Percentiles rank a stretch among this genome's conserved stretches.
Conservation (phyloP, 1,140 invertebrate genomes). For the Asobara japonica region DNA sequence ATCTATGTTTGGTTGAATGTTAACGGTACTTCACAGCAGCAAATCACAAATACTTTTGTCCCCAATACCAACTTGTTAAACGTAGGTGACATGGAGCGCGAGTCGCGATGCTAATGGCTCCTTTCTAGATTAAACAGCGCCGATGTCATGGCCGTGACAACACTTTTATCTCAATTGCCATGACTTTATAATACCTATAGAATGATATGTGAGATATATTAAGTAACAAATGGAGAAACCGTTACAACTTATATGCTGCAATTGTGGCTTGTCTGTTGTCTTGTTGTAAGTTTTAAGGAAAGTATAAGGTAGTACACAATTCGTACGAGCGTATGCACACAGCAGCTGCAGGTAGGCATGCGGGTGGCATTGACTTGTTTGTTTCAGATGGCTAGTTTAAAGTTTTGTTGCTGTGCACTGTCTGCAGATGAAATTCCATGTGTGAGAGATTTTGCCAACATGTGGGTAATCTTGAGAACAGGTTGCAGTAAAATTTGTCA, state of each 20-base stretch:
- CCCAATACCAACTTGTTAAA: background rate
- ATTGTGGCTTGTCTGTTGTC: background rate
- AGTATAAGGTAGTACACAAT: background rate
- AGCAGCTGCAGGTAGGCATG: slow-evolving; percentile 1
- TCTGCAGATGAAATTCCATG: background rate
- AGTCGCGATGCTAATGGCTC: background rate
- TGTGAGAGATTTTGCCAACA: background rate
- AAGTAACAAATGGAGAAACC: background rate
- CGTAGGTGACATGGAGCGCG: background rate
- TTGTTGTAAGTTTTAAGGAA: background rate
- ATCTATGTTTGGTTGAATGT: background rate
- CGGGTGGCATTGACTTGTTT: slow-evolving; percentile 2
- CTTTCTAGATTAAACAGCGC: slow-evolving; percentile 1
- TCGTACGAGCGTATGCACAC: background rate
- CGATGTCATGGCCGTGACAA: background rate
- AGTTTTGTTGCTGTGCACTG: background rate
- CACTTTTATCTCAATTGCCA: slow-evolving; percentile 10
- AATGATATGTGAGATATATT: slow-evolving; percentile 14
- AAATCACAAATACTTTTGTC: slow-evolving; percentile 4
- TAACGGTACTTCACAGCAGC: background rate
- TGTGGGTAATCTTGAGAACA: no score
- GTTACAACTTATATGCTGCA: background rate
- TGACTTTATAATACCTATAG: slow-evolving; percentile 2
- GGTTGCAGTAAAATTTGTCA: no score
- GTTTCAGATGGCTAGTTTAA: background rate